Base-by-base conservation (phyloP, 2,113 vertebrate genomes). In the Pungitius pungitius region DNA sequence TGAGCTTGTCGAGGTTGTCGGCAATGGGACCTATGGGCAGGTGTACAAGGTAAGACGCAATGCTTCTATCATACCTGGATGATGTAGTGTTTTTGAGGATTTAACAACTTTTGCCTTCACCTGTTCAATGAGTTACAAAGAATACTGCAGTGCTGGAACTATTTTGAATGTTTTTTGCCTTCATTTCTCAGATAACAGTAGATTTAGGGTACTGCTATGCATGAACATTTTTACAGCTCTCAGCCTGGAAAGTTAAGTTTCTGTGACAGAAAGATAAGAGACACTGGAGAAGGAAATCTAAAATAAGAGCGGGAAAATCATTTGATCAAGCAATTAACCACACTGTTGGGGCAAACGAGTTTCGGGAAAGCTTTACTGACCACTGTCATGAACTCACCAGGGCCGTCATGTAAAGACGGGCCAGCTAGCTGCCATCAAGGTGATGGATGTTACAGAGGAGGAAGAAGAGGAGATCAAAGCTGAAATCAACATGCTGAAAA, bases 401-500 rank as follows among this genome's bases (percentile, higher is more conserved):
- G 96, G 96, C 77, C 95, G 96, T 70, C 96, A 97, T 47, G 96
- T 97, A 78, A 97, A 97, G 91, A 97, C 96, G 0, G 96, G 96
- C 78, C 96, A 97, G 93, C 93, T 97, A 90, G 96, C 96, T 35
- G 96, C 96, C 89, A 97, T 97, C 88, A 97, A 97, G 85, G 96
- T 97, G 87, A 97, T 97, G 96, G 96, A 97, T 35, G 96, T 97
- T 51, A 97, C 96, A 0, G 96, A 97, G 92, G 96, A 97, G 20
- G 96, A 97, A 66, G 96, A 97, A 30, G 96, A 97, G 75, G 96
- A 97, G 89, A 97, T 97, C 84, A 97, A 97, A 77, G 96, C 96
- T 47, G 96, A 97, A 88, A 97, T 97, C 91, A 97, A 97, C 92
- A 97, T 97, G 96, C 81, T 97, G 87, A 97, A 97, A 83, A 97